These are phyloP conservation scores for Leptinotarsa lineolata DNA, from an alignment of 1,140 invertebrate genomes.

Conservation along the genomic window DNA sequence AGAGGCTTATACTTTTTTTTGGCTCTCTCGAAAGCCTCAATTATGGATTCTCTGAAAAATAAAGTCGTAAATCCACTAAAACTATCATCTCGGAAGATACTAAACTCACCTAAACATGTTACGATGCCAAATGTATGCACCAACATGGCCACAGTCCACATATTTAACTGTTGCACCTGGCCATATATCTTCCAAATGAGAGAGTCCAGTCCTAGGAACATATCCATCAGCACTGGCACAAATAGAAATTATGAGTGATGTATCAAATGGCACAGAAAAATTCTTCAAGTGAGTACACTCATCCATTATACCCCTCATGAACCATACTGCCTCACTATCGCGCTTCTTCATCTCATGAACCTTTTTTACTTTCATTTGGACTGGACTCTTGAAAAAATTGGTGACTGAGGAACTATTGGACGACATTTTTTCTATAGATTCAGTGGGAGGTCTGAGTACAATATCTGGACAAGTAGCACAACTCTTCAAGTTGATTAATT, in stretches of 20 bases:
- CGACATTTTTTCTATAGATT: background rate
- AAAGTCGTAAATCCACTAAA: constrained; percentile 63
- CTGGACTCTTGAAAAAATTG: constrained; percentile 25
- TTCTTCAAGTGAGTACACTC: constrained; percentile 96
- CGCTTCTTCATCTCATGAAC: constrained; percentile 32
- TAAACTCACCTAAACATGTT: constrained; percentile 46
- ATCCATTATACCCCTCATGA: constrained; percentile 98
- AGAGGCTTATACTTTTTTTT: constrained; percentile 57
- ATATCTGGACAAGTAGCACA: constrained; percentile 8
- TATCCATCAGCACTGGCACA: constrained; percentile 91
- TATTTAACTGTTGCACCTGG: constrained; percentile 86
- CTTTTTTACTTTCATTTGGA: constrained; percentile 25
- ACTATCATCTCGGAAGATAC: constrained; percentile 33
- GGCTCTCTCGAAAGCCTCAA: constrained; percentile 66
- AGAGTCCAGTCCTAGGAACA: constrained; percentile 82
- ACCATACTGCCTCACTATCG: constrained; percentile 76
- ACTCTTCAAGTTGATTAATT: constrained; percentile 12
- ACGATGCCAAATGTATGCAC: constrained; percentile 72
- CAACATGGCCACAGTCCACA: constrained; percentile 88
- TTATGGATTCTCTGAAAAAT: constrained; percentile 64
- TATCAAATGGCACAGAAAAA: constrained; percentile 84
- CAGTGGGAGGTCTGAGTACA: background rate
- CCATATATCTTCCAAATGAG: constrained; percentile 86
- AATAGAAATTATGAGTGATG: constrained; percentile 80
- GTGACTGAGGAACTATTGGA: background rate